Evolutionary conservation across 2,113 vertebrate species (phyloP).

Genomic region (Lucifuga dentata): DNA sequence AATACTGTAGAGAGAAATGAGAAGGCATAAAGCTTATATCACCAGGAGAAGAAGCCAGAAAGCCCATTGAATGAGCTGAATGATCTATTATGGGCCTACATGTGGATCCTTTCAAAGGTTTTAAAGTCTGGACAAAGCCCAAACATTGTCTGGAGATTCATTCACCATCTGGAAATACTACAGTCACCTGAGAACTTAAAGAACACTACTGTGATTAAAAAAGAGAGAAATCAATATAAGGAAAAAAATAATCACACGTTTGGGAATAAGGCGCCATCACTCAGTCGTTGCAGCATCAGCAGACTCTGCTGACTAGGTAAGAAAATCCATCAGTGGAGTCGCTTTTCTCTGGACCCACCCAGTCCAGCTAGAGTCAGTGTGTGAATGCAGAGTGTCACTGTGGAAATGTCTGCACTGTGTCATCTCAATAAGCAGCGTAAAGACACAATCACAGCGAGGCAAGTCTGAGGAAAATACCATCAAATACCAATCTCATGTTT

Average conservation of each 20-base stretch:
- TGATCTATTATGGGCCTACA: background rate
- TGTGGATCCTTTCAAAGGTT: background rate
- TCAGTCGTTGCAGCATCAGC: background rate
- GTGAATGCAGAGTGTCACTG: background rate
- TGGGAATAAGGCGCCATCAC: background rate
- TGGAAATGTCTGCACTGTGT: background rate
- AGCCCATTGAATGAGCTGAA: background rate
- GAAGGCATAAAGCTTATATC: slow-evolving; percentile 9
- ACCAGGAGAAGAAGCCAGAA: background rate
- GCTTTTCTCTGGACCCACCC: no score
- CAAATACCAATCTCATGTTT: background rate
- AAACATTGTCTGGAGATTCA: slow-evolving; percentile 1
- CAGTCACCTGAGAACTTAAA: slow-evolving; percentile 11
- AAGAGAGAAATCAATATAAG: background rate
- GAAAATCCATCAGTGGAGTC: slow-evolving; percentile 2
- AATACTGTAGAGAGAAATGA: background rate
- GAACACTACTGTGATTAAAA: slow-evolving; percentile 9
- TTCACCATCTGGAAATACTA: slow-evolving; percentile 21
- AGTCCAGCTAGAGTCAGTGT: slow-evolving; percentile 10
- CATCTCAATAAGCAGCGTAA: background rate
- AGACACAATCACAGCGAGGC: background rate
- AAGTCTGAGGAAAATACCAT: background rate
- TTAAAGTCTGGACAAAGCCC: background rate
- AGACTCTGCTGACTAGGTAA: background rate
- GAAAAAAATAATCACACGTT: background rate